Evolutionary conservation across 2,113 vertebrate species (phyloP).

Genomic region (Scopus umbretta): DNA sequence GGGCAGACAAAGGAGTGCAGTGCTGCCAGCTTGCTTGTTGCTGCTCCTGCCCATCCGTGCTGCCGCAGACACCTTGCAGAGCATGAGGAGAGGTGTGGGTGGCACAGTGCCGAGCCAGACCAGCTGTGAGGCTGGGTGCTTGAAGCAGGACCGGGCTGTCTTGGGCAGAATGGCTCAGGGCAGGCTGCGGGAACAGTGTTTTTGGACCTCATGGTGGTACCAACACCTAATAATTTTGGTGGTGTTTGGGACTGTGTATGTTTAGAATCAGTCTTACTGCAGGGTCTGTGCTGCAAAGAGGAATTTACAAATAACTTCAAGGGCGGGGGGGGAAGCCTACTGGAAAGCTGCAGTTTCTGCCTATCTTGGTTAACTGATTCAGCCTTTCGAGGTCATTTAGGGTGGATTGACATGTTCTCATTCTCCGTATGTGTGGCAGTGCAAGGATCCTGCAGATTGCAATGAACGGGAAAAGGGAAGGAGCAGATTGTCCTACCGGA

Average conservation of each 20-base stretch:
- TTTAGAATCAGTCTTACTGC: not conserved
- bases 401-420: slow-evolving; percentile 37
- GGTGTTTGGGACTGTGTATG: rapidly evolving
- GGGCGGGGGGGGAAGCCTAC: not conserved
- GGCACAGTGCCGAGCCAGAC: rapidly evolving
- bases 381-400: slow-evolving; percentile 12
- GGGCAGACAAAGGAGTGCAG: not conserved
- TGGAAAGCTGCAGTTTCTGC: not conserved
- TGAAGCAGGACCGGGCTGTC: not conserved
- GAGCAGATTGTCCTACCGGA: slow-evolving; percentile 59
- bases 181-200: not conserved
- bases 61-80: not conserved
- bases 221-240: not conserved
- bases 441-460: slow-evolving; percentile 32
- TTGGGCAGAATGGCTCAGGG: not conserved
- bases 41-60: not conserved
- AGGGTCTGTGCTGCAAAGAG: not conserved
- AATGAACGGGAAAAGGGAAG: slow-evolving; percentile 35
- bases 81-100: not conserved
- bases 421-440: not conserved
- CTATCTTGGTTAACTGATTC: slow-evolving; percentile 33
- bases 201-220: not conserved
- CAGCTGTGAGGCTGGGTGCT: not conserved
- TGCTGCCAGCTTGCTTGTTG: not conserved
- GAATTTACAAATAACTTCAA: not conserved